A percentile compares a stretch with the other conserved stretches of the same genome.
Evolutionary conservation across 2,888 invertebrate species (phyloP).

Genomic region (Rhimphoctona megacephalus): DNA sequence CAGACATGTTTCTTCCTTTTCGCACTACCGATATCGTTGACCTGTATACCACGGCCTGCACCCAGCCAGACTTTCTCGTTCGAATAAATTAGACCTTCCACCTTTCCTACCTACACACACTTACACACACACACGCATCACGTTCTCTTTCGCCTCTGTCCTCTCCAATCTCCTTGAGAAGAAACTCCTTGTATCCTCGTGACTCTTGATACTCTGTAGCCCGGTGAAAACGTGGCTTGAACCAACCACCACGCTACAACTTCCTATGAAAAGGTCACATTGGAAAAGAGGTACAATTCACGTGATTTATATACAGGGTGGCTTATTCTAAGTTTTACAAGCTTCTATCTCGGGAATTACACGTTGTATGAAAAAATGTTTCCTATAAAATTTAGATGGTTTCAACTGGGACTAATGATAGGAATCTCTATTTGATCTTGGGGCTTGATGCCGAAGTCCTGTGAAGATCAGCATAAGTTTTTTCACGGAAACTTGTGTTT

Average conservation of each 20-base stretch:
- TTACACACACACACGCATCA: background rate
- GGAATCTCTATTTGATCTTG: background rate
- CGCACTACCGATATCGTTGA: slow-evolving; percentile 69
- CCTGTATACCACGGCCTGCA: slow-evolving; percentile 20
- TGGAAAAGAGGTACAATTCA: background rate
- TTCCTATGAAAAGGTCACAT: slow-evolving; percentile 11
- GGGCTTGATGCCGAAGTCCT: background rate
- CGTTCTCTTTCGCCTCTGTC: slow-evolving; percentile 13
- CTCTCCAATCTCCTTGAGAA: slow-evolving; percentile 40
- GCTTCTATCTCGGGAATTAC: background rate
- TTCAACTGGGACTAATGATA: background rate
- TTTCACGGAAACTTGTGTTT: background rate
- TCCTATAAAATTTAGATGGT: background rate
- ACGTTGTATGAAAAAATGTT: background rate
- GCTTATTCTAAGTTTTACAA: background rate
- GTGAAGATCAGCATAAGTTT: background rate
- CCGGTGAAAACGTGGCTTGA: slow-evolving; percentile 19
- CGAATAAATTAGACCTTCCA: slow-evolving; percentile 72
- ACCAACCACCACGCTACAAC: background rate
- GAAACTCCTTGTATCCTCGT: slow-evolving; percentile 58
- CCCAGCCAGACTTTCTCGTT: slow-evolving; percentile 43
- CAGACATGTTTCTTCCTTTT: slow-evolving; percentile 65
- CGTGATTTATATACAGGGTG: background rate
- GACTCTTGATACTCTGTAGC: slow-evolving; percentile 50
- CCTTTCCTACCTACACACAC: slow-evolving; percentile 1